phyloP scores from a whole-genome alignment of 2,888 invertebrate species.

The Hermodice carunculata region DNA sequence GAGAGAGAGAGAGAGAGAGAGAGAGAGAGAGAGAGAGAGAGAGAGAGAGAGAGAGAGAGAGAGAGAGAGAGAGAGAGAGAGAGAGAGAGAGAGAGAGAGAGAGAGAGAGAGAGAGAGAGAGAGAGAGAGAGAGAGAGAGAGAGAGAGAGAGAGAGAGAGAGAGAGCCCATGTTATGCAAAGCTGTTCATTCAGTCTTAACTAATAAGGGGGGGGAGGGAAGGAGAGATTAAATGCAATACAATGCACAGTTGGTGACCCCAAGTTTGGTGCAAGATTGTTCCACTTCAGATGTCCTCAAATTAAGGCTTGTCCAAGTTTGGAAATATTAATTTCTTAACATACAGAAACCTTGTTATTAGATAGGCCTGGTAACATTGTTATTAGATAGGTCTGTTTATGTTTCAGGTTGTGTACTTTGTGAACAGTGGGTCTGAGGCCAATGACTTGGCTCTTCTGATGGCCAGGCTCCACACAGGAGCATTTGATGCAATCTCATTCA shows the following conservation, averaged over 20 bases:
- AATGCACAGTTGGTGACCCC: too few species aligned
- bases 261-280: too few species aligned
- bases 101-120: conserved; percentile 25
- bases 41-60: conserved; percentile 23
- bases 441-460: conserved; percentile 91
- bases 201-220: too few species aligned
- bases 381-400: not conserved
- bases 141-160: conserved; percentile 17
- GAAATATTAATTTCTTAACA: too few species aligned
- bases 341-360: too few species aligned
- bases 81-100: conserved; percentile 25
- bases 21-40: conserved; percentile 14
- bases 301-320: too few species aligned
- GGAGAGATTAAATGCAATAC: too few species aligned
- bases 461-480: conserved; percentile 88
- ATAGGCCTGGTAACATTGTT: too few species aligned
- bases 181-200: too few species aligned
- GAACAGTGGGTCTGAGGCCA: conserved; percentile 98
- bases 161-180: too few species aligned
- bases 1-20: conserved; percentile 2
- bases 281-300: too few species aligned
- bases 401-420: conserved; percentile 88
- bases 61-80: conserved; percentile 28
- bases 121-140: conserved; percentile 19
- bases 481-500: conserved; percentile 85